A percentile compares a stretch with the other conserved stretches of the same genome.
Conservation (phyloP, 2,113 vertebrate genomes). For the Suncus etruscus region DNA sequence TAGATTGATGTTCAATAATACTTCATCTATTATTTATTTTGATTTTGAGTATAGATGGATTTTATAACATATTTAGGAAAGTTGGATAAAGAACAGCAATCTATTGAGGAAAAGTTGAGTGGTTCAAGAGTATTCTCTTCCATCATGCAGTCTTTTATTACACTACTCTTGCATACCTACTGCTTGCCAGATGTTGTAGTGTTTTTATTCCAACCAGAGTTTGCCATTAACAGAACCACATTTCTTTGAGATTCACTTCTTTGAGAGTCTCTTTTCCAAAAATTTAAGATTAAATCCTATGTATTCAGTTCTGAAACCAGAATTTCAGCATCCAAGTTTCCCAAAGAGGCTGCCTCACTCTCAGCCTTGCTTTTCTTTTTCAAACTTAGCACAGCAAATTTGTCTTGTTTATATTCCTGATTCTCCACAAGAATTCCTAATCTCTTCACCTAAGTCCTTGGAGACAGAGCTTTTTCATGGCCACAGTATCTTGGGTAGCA, state of each 20-base stretch:
- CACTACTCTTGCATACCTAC: too few species aligned
- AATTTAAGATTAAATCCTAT: neutral
- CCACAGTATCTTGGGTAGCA: neutral
- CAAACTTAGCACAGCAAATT: neutral
- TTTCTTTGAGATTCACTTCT: neutral
- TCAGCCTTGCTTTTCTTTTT: neutral
- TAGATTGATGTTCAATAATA: neutral
- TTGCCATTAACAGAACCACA: neutral
- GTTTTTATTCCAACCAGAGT: neutral
- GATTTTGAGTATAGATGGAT: neutral
- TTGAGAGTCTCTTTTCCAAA: neutral
- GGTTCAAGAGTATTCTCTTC: neutral
- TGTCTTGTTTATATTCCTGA: too few species aligned
- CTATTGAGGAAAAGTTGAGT: neutral
- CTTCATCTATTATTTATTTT: neutral
- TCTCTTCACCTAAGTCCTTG: neutral
- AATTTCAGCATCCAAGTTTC: neutral
- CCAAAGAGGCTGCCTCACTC: too few species aligned
- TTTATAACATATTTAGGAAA: constrained; percentile 31
- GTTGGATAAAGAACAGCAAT: neutral
- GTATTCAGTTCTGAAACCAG: neutral
- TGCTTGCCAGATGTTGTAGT: too few species aligned
- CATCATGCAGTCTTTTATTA: neutral
- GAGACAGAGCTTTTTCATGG: neutral
- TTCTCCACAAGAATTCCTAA: neutral